Conservation (phyloP, 2,888 invertebrate species). For the Lacanobia oleracea region DNA sequence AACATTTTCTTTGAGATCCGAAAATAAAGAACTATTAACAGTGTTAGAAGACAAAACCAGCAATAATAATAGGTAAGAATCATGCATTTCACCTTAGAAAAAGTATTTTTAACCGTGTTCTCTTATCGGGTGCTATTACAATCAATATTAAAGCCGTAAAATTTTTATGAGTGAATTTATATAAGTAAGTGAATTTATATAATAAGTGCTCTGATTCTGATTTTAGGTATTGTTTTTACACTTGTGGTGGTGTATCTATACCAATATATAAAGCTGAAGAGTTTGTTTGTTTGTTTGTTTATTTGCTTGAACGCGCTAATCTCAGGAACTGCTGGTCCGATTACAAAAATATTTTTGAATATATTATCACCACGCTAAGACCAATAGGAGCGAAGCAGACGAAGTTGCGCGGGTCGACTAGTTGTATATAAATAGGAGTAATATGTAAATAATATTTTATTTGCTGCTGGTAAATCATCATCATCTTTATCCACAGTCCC, state of each 20-base stretch:
- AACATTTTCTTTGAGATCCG: conserved; percentile 59
- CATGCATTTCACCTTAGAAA: conserved; percentile 65
- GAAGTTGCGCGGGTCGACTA: too few relatives aligned
- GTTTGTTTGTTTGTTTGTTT: too few relatives aligned
- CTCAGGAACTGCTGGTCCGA: too few relatives aligned
- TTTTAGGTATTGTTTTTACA: neutral
- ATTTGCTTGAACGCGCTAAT: too few relatives aligned
- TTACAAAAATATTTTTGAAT: too few relatives aligned
- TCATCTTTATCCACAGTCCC: too few relatives aligned
- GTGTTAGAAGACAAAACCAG: conserved; percentile 32
- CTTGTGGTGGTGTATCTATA: too few relatives aligned
- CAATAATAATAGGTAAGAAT: conserved; percentile 46
- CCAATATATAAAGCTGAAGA: too few relatives aligned
- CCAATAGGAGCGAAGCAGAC: too few relatives aligned
- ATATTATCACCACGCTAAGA: too few relatives aligned
- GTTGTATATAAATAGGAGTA: neutral
- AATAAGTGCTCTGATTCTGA: neutral
- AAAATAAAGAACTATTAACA: conserved; percentile 58
- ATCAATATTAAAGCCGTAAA: conserved; percentile 49
- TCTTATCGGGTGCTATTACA: conserved; percentile 35
- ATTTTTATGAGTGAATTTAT: conserved; percentile 51
- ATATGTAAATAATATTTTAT: neutral
- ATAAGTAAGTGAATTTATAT: conserved; percentile 37
- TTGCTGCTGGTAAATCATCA: too few relatives aligned
- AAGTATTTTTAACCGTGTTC: neutral